Evolutionary conservation across 2,888 invertebrate genomes (phyloP), one percentile per base, ranked within the genome.

Genomic region (Candidula unifasciata): DNA sequence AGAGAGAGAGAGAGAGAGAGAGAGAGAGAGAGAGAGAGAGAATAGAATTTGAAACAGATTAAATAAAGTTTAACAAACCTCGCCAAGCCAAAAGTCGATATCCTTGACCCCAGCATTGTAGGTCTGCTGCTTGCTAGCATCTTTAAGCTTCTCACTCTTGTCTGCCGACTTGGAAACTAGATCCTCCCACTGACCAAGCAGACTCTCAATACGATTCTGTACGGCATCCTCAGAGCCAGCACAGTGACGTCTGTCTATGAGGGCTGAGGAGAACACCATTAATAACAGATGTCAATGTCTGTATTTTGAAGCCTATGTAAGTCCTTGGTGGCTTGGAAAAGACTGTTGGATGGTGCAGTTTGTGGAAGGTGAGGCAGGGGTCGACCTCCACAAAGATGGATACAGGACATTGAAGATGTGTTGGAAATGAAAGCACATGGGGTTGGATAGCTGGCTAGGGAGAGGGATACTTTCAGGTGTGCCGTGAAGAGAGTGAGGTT

Each of bases 101-200:
- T 99, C 99, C 94, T 99, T 99, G 88, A 99, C 99, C 13, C 91
- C 99, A 85, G 99, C 99, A 94, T 99, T 99, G 95, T 99, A 99
- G 0, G 98, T 98, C 88, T 99, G 96, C 94, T 99, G 99, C 93
- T 99, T 97, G 94, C 99, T 99, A 80, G 99, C 99, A 94, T 99
- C 99, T 94, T 99, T 99, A 91, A 99, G 95, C 94, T 99, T 98
- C 92, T 99, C 95, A 2, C 98, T 98, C 94, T 99, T 99, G 94
- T 99, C 99, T 0, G 97, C 97, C 0, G 99, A 98, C 95, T 99
- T 99, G 93, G 97, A 97, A 0, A 99, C 99, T 69, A 99, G 95
- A 94, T 97, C 97, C 94, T 99, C 99, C 99, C 99, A 99, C 92
- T 99, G 99, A 92, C 98, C 97, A 37, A 98, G 97, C 92, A 99